Conservation (phyloP, 2,888 invertebrate species). For the Horisme vitalbata region DNA sequence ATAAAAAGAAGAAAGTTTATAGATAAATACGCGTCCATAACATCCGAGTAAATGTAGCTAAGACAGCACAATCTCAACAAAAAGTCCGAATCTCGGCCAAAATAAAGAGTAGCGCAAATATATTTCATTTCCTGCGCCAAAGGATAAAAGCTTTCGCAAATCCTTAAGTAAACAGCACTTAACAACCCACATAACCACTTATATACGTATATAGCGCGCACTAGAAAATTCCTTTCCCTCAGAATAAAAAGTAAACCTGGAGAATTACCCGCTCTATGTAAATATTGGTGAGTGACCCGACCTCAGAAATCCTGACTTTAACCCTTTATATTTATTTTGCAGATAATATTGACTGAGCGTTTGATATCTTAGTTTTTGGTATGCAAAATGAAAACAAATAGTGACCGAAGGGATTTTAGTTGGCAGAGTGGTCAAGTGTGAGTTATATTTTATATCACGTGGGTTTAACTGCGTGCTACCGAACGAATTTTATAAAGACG, state of each 20-base stretch:
- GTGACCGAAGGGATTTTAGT: too few relatives aligned
- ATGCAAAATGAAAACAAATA: slow-evolving; percentile 10
- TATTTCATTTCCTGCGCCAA: slow-evolving; percentile 17
- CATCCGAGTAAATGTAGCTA: too few relatives aligned
- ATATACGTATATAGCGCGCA: slow-evolving; percentile 1
- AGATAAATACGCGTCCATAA: too few relatives aligned
- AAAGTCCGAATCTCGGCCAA: neutral
- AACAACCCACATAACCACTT: slow-evolving; percentile 12
- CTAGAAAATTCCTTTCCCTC: slow-evolving; percentile 27
- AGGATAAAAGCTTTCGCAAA: slow-evolving; percentile 27
- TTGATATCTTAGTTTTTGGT: slow-evolving; percentile 22
- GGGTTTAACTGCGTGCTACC: too few relatives aligned
- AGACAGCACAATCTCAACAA: too few relatives aligned
- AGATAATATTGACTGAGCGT: slow-evolving; percentile 21
- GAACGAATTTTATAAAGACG: too few relatives aligned
- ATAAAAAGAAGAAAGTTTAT: too few relatives aligned
- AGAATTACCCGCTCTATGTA: slow-evolving; percentile 31
- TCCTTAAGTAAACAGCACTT: slow-evolving; percentile 24
- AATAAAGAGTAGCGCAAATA: neutral
- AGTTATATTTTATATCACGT: too few relatives aligned
- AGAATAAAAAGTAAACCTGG: slow-evolving; percentile 31
- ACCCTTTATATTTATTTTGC: slow-evolving; percentile 23
- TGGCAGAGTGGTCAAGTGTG: too few relatives aligned
- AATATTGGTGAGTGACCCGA: slow-evolving; percentile 29
- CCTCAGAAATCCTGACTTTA: slow-evolving; percentile 17